A percentile compares a stretch with the other conserved stretches of the same genome.
phyloP scores from a whole-genome alignment of 1,140 invertebrate genomes.

The Batillaria attramentaria region DNA sequence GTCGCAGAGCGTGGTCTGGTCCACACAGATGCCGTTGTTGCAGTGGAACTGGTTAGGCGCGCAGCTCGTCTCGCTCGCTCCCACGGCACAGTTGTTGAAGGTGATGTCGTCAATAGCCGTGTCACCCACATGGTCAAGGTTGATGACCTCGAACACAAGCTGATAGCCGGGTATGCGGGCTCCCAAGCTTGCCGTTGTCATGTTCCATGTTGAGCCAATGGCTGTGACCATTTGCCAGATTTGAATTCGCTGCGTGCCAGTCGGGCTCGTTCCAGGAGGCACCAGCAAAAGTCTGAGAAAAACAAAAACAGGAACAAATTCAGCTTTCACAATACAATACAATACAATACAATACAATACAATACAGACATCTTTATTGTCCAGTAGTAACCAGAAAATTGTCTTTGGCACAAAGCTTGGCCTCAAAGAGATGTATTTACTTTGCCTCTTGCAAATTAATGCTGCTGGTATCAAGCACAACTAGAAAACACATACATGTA shows the following conservation, averaged over 20 bases:
- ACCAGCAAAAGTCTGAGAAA: conserved; percentile 35
- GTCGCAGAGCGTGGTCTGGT: conserved; percentile 58
- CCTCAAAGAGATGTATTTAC: too few relatives aligned
- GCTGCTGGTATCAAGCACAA: too few relatives aligned
- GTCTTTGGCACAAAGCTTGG: too few relatives aligned
- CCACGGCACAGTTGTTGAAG: conserved; percentile 69
- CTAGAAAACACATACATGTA: too few relatives aligned
- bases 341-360: too few relatives aligned
- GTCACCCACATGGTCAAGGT: conserved; percentile 78
- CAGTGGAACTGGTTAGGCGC: conserved; percentile 61
- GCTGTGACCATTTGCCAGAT: conserved; percentile 45
- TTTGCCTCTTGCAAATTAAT: too few relatives aligned
- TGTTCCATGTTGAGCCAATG: conserved; percentile 51
- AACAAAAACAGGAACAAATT: too few relatives aligned
- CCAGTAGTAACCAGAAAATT: too few relatives aligned
- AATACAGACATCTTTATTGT: too few relatives aligned
- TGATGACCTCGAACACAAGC: conserved; percentile 56
- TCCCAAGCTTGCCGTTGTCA: conserved; percentile 49
- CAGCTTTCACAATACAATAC: too few relatives aligned
- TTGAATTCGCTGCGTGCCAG: conserved; percentile 54
- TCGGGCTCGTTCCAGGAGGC: conserved; percentile 48
- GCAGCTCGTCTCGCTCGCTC: conserved; percentile 36
- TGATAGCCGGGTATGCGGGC: conserved; percentile 43
- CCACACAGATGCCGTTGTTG: conserved; percentile 58
- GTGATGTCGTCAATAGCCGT: conserved; percentile 84